A percentile compares a stretch with the other conserved stretches of the same genome.
Conservation (phyloP, 2,113 vertebrate species). For the Paramisgurnus dabryanus region DNA sequence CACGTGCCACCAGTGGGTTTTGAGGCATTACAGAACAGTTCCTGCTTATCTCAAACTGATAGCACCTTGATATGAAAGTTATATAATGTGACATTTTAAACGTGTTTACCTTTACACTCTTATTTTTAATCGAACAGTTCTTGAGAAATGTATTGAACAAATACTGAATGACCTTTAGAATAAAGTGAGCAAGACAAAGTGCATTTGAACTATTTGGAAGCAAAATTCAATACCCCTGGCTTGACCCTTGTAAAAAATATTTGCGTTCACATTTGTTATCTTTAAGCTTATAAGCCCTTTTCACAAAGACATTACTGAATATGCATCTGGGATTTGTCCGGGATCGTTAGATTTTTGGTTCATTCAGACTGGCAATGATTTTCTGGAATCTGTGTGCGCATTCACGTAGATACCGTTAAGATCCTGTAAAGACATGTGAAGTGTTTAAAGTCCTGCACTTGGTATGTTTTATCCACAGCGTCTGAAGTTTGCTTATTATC, state of each 20-base stretch:
- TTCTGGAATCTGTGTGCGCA: no score
- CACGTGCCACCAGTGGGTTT: no score
- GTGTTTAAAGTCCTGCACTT: no score
- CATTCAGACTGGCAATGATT: no score
- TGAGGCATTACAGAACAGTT: background rate
- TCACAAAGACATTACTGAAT: no score
- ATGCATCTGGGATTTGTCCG: no score
- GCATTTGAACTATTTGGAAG: background rate
- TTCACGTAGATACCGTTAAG: no score
- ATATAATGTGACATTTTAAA: background rate
- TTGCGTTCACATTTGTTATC: background rate
- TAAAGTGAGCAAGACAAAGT: background rate
- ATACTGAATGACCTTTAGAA: slow-evolving; percentile 16
- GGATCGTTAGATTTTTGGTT: no score
- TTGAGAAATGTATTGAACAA: background rate
- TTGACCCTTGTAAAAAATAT: background rate
- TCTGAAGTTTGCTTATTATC: no score
- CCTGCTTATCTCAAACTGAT: background rate
- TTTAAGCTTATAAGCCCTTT: background rate
- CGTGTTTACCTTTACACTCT: background rate
- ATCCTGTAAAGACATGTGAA: no score
- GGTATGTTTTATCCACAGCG: no score
- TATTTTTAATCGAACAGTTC: background rate
- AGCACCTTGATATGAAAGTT: background rate
- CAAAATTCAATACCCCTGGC: background rate